Evolutionary conservation across 1,140 invertebrate species (phyloP).

Genomic region (Thaumetopoea pityocampa): DNA sequence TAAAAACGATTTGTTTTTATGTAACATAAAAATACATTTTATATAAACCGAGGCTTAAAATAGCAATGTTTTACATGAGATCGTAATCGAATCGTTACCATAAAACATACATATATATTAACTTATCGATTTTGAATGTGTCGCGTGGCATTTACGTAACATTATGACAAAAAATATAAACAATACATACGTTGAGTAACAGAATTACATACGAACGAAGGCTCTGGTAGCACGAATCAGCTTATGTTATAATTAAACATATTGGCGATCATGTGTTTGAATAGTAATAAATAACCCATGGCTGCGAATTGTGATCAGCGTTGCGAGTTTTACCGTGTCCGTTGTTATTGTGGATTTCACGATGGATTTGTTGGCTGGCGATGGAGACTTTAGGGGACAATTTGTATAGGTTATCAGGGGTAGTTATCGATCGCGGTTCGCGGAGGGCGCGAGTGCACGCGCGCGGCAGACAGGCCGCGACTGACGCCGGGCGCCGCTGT

Average conservation of each 20-base stretch:
- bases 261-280: conserved; percentile 55
- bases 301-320: conserved; percentile 33
- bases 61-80: conserved; percentile 5
- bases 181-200: conserved; percentile 23
- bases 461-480: conserved; percentile 58
- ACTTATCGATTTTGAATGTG: conserved; percentile 57
- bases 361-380: neutral
- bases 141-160: conserved; percentile 55
- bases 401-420: conserved; percentile 24
- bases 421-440: conserved; percentile 52
- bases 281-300: conserved; percentile 49
- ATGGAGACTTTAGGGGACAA: neutral
- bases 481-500: conserved; percentile 31
- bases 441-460: conserved; percentile 40
- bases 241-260: conserved; percentile 29
- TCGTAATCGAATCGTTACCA: conserved; percentile 21
- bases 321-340: conserved; percentile 25
- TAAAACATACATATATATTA: conserved; percentile 42
- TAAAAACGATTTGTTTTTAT: too few species aligned
- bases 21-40: too few species aligned
- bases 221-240: conserved; percentile 22
- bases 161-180: conserved; percentile 30
- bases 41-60: too few species aligned
- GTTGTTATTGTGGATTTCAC: neutral
- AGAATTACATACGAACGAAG: conserved; percentile 4